Evolutionary conservation across 2,113 vertebrate genomes (phyloP).

Genomic region (Xiphophorus maculatus): DNA sequence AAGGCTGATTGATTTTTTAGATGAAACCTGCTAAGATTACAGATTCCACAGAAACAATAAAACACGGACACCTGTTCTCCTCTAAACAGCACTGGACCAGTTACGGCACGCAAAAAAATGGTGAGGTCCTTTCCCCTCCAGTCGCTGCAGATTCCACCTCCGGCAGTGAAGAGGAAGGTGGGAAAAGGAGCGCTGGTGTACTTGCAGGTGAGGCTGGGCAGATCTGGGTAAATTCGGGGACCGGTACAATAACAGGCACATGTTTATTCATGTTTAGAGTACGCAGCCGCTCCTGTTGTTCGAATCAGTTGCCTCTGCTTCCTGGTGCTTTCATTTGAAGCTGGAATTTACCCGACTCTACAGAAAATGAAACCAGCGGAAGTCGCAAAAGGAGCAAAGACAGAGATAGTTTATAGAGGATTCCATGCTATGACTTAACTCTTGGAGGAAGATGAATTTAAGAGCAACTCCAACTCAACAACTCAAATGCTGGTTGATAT

Average conservation of each 20-base stretch:
- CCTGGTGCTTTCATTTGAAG: slow-evolving; percentile 29
- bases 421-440: background rate
- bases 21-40: background rate
- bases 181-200: background rate
- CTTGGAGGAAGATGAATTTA: background rate
- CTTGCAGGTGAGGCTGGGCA: background rate
- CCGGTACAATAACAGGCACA: background rate
- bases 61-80: background rate
- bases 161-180: background rate
- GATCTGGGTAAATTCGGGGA: background rate
- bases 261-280: slow-evolving; percentile 15
- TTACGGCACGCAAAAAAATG: background rate
- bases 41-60: background rate
- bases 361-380: background rate
- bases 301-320: slow-evolving; percentile 6
- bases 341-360: background rate
- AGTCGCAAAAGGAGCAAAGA: too few species aligned
- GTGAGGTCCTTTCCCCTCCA: background rate
- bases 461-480: background rate
- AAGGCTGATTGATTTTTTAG: background rate
- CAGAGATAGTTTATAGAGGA: background rate
- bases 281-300: background rate
- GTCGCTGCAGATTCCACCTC: too few species aligned
- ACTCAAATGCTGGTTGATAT: background rate
- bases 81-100: background rate